A percentile compares a stretch with the other conserved stretches of the same genome.
phyloP scores from a whole-genome alignment of 2,113 vertebrate genomes.

The Paraplagusia blochii region DNA sequence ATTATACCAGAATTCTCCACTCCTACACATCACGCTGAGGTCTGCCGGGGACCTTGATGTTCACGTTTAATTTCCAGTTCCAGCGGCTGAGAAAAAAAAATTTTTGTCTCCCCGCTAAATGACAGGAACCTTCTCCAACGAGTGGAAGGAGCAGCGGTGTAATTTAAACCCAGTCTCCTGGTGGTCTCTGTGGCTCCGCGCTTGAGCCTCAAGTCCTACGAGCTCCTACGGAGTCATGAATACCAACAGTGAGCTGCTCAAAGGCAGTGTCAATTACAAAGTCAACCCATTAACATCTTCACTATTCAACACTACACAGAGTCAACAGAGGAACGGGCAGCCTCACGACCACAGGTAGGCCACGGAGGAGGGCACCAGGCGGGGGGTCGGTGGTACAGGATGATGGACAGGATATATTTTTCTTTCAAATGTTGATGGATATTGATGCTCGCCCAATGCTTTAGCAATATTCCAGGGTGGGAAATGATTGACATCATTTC shows the following conservation, averaged over 20 bases:
- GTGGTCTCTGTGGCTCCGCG: constrained; percentile 38
- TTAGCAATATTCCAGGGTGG: constrained; percentile 23
- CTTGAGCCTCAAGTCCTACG: constrained; percentile 13
- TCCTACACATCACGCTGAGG: constrained; percentile 43
- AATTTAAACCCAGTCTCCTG: constrained; percentile 44
- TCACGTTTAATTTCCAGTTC: constrained; percentile 55
- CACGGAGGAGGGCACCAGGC: constrained; percentile 1
- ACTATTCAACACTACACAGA: constrained; percentile 47
- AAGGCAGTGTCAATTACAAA: constrained; percentile 66
- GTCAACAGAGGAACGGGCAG: constrained; percentile 41
- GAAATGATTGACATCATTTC: constrained; percentile 65
- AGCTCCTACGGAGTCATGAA: constrained; percentile 50
- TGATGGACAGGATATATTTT: constrained; percentile 54
- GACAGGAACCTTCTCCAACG: constrained; percentile 33
- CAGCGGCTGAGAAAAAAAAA: constrained; percentile 33
- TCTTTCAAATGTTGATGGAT: constrained; percentile 53
- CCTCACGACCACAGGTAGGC: constrained; percentile 45
- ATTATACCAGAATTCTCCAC: constrained; percentile 52
- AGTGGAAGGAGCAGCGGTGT: constrained; percentile 24
- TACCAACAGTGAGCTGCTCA: constrained; percentile 43
- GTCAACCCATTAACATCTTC: constrained; percentile 69
- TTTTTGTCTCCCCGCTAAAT: constrained; percentile 12
- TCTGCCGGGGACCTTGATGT: constrained; percentile 38
- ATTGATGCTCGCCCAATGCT: constrained; percentile 31
- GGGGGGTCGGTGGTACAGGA: constrained; percentile 44